Base-by-base conservation (phyloP, 1,140 invertebrate genomes). In the Drosophila asahinai region DNA sequence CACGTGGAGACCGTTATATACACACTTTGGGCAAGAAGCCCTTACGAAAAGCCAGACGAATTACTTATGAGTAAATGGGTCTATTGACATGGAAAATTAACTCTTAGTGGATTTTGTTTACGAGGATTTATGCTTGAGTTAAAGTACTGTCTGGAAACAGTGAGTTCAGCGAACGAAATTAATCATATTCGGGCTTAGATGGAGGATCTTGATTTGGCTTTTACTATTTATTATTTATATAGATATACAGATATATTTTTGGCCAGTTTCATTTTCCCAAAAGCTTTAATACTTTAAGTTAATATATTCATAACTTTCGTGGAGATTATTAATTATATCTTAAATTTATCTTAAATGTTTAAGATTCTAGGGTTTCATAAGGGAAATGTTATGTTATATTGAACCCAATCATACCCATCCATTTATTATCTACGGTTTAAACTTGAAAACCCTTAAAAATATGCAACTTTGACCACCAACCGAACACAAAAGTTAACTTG, bases 1-100 rank as follows among this genome's bases (percentile, higher is more conserved):
- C 74, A 67, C 51, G 47, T 52, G 48, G 54, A 47, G 54, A 48
- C 42, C 54, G n/a, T 27, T 19, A 45, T 36, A 59, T 49, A 22
- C 47, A 59, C 49, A 22, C 47, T 8, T 5, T n/a, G 8, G 22
- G 27, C 30, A 19, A 36, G 15, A 3, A 19, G 54, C 17, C 40
- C 64, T 74, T 74, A 33, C 4, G n/a, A 60, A 36, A 52, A 74
- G 72, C 62, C 62, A 77, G 73, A 77, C 73, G 63, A 77, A 77
- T 77, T 77, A 61, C 74, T 77, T 73, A 61, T 74, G 55, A 74
- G n/a, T 51, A 73, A 73, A 51, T 72, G 70, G 66, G 65, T 73
- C 70, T 49, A 61, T 74, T 52, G 71, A 74, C 68, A 51, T 74
- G 71, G 71, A 74, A 74, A 72, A 74, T 61, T 61, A 61, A 40